These are phyloP conservation scores for Brachyhypopomus occidentalis DNA, from an alignment of 2,113 vertebrate species.

Conservation along the genomic window DNA sequence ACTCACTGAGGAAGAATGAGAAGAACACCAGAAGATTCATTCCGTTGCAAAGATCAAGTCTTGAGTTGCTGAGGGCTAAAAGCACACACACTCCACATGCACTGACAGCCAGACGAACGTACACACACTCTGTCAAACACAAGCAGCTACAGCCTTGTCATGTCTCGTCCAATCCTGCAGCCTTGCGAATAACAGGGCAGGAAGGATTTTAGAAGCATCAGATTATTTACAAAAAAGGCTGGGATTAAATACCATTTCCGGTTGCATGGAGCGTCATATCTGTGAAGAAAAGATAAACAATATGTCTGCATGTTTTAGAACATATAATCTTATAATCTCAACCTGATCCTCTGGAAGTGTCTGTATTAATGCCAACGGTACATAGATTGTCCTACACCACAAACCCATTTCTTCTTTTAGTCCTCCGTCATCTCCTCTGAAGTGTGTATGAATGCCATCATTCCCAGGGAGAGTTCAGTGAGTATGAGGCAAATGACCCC, in stretches of 20 bases:
- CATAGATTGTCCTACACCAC: too few species aligned
- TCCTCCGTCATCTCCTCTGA: too few species aligned
- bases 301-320: background rate
- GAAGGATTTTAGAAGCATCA: slow-evolving; percentile 10
- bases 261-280: slow-evolving; percentile 14
- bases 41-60: slow-evolving; percentile 27
- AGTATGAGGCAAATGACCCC: slow-evolving; percentile 97
- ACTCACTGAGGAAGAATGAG: slow-evolving; percentile 52
- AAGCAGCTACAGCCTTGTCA: background rate
- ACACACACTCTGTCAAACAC: background rate
- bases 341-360: too few species aligned
- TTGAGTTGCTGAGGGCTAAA: background rate
- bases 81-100: background rate
- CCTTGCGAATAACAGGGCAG: slow-evolving; percentile 11
- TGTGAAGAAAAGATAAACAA: slow-evolving; percentile 15
- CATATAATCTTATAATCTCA: background rate
- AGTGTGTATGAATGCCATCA: too few species aligned
- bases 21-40: slow-evolving; percentile 46
- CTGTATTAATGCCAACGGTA: too few species aligned
- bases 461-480: slow-evolving; percentile 93
- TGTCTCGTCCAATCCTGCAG: background rate
- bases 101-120: background rate
- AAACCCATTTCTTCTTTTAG: too few species aligned
- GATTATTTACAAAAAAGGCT: slow-evolving; percentile 41
- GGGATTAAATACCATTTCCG: slow-evolving; percentile 46